Evolutionary conservation across 2,113 vertebrate genomes (phyloP).

Genomic region (Philantomba maxwellii): DNA sequence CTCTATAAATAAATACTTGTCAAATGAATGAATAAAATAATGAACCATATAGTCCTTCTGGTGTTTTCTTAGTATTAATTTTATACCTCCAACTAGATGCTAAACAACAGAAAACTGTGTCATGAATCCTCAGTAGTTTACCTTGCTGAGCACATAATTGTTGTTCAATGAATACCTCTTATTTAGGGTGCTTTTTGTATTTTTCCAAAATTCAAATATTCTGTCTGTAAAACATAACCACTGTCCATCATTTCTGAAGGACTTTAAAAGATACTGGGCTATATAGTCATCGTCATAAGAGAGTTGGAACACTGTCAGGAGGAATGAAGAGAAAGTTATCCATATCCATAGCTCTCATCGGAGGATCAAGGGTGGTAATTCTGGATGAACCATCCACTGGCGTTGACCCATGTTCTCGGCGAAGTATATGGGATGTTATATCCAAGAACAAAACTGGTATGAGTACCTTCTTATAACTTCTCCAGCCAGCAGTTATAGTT

Average conservation of each 20-base stretch:
- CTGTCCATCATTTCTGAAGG: slow-evolving; percentile 75
- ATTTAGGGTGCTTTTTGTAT: not conserved
- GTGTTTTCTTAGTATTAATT: not conserved
- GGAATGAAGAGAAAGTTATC: slow-evolving; percentile 98
- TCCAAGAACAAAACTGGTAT: slow-evolving; percentile 93
- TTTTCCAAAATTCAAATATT: not conserved
- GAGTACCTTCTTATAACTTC: not conserved
- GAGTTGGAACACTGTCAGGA: slow-evolving; percentile 90
- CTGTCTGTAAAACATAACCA: not conserved
- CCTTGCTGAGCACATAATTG: not conserved
- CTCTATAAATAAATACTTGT: not conserved
- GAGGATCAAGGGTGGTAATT: slow-evolving; percentile 93
- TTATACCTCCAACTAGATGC: not conserved
- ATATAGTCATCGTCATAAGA: slow-evolving; percentile 92
- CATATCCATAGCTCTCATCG: slow-evolving; percentile 96
- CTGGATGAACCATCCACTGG: slow-evolving; percentile 97
- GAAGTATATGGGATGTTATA: slow-evolving; percentile 97
- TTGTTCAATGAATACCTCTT: not conserved
- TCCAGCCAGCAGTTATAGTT: not conserved
- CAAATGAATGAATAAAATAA: not conserved
- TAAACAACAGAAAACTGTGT: not conserved
- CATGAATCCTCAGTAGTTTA: not conserved
- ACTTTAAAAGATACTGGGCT: slow-evolving; percentile 92
- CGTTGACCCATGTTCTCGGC: slow-evolving; percentile 94
- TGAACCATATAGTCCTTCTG: not conserved